Percentiles rank a stretch among this genome's conserved stretches.
phyloP scores from a whole-genome alignment of 2,797 vertebrate genomes.

The Tragelaphus eurycerus region DNA sequence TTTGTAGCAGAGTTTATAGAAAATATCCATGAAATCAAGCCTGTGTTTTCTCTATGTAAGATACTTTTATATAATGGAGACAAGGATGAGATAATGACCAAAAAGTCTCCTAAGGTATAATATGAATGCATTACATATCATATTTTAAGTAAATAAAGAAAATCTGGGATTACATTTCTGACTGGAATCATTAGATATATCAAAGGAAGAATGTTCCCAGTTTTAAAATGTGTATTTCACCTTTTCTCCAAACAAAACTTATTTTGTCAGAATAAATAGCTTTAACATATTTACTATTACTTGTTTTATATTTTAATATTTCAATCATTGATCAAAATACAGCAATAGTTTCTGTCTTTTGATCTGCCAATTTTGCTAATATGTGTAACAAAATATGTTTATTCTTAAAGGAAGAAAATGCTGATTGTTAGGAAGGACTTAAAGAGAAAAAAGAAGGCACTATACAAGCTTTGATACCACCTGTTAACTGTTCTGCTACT shows the following conservation, averaged over 20 bases:
- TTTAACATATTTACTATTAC: neutral
- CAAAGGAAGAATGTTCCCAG: neutral
- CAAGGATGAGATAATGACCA: neutral
- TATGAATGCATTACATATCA: neutral
- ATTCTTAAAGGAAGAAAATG: neutral
- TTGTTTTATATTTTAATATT: neutral
- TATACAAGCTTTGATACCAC: neutral
- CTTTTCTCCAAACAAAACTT: neutral
- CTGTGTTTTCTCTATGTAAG: neutral
- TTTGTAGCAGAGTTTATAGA: neutral
- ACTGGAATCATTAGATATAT: neutral
- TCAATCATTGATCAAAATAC: neutral
- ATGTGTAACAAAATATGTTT: neutral
- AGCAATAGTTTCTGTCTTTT: neutral
- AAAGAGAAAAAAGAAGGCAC: neutral
- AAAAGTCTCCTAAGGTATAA: neutral
- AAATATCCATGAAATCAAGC: neutral
- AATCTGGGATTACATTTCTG: neutral
- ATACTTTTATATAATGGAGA: neutral
- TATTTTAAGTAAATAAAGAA: neutral
- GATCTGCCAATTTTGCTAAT: neutral
- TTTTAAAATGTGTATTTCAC: neutral
- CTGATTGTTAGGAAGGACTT: neutral
- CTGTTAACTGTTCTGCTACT: neutral
- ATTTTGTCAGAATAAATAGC: neutral